Evolutionary conservation across 2,113 vertebrate species (phyloP).

Genomic region (Blennius ocellaris): DNA sequence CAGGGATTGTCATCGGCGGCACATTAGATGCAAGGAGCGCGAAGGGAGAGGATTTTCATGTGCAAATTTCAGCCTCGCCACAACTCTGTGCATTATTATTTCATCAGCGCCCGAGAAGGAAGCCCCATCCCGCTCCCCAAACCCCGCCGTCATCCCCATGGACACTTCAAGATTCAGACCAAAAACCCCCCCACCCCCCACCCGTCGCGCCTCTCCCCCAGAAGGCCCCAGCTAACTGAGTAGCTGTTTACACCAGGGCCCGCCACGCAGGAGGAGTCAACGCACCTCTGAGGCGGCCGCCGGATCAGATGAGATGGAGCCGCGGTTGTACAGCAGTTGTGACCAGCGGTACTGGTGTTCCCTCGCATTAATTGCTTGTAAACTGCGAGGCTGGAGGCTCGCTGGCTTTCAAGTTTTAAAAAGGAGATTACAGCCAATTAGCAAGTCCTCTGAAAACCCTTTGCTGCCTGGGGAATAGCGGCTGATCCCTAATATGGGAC

Average conservation of each 20-base stretch:
- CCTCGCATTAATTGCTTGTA: constrained; percentile 81
- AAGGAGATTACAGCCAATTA: constrained; percentile 85
- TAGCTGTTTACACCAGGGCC: constrained; percentile 76
- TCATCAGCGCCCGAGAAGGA: constrained; percentile 78
- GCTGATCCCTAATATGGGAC: constrained; percentile 77
- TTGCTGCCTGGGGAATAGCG: constrained; percentile 69
- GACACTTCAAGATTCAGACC: constrained; percentile 77
- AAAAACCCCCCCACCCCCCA: too few relatives aligned
- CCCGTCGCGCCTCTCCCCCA: constrained; percentile 52
- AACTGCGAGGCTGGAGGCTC: constrained; percentile 73
- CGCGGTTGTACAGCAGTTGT: constrained; percentile 65
- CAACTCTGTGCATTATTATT: constrained; percentile 84
- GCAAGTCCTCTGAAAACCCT: constrained; percentile 76
- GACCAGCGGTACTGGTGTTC: constrained; percentile 73
- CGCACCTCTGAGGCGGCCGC: constrained; percentile 52
- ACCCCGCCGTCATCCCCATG: constrained; percentile 68
- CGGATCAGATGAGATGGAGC: constrained; percentile 64
- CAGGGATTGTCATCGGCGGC: constrained; percentile 80
- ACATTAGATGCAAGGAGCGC: constrained; percentile 72
- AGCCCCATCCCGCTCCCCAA: constrained; percentile 67
- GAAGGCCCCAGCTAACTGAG: constrained; percentile 65
- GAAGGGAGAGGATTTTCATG: constrained; percentile 82
- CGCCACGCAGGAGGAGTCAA: constrained; percentile 58
- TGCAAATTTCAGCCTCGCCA: constrained; percentile 83
- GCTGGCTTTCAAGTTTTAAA: constrained; percentile 80